Percentiles rank a stretch among this genome's conserved stretches.
Conservation (phyloP, 92 coral and sea anemone species). For the Porites evermanni region DNA sequence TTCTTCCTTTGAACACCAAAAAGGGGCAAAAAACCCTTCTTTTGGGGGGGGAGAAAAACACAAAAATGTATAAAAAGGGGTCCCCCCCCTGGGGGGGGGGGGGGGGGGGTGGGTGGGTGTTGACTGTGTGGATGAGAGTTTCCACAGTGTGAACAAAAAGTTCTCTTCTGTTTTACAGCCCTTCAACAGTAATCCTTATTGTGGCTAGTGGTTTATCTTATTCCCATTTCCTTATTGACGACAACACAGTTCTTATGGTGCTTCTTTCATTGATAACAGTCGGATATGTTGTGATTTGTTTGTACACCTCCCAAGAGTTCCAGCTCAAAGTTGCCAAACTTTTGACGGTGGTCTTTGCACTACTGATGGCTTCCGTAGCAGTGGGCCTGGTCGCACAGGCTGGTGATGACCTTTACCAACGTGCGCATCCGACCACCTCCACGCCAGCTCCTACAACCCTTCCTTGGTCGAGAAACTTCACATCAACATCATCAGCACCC, state of each 20-base stretch:
- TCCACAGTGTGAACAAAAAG: not conserved
- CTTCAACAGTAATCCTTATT: constrained; percentile 90
- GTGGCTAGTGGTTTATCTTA: constrained; percentile 75
- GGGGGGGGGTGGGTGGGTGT: not conserved
- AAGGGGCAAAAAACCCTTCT: no score
- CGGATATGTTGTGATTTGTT: constrained; percentile 75
- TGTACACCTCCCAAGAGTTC: constrained; percentile 89
- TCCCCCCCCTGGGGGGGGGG: no score
- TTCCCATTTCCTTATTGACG: constrained; percentile 18
- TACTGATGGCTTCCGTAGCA: constrained; percentile 78
- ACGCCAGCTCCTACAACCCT: not conserved
- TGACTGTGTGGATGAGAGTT: no score
- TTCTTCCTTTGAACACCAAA: no score
- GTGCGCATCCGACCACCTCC: constrained; percentile 3
- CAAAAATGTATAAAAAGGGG: no score
- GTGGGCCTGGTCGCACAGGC: constrained; percentile 84
- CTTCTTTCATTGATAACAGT: constrained; percentile 63
- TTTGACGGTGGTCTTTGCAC: constrained; percentile 75
- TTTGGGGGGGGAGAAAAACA: no score
- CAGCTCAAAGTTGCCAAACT: constrained; percentile 89
- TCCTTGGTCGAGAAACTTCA: not conserved
- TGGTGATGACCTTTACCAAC: constrained; percentile 20
- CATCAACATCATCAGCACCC: not conserved
- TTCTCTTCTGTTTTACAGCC: constrained; percentile 56
- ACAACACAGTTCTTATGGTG: constrained; percentile 18